These are phyloP conservation scores for Agonum fuliginosum DNA, from an alignment of 2,888 invertebrate species.

Conservation along the genomic window DNA sequence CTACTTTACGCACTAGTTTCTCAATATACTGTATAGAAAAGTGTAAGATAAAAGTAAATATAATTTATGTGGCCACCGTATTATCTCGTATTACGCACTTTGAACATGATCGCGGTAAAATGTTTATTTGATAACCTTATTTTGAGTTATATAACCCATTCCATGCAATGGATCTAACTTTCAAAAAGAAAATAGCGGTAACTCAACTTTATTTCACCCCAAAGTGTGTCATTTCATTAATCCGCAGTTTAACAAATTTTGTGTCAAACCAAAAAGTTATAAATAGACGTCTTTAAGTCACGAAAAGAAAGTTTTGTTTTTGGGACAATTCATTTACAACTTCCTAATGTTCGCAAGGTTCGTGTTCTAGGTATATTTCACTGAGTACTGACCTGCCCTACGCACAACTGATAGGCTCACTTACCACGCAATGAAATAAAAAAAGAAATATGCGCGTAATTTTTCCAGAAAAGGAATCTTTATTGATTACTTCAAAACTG, in stretches of 20 bases:
- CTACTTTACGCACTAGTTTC: no score
- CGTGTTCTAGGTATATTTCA: neutral
- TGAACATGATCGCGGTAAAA: no score
- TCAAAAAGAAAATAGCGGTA: no score
- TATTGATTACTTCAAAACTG: no score
- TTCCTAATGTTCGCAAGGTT: neutral
- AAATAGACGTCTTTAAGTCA: slow-evolving; percentile 10
- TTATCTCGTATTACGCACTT: no score
- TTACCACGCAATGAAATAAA: slow-evolving; percentile 6
- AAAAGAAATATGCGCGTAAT: neutral
- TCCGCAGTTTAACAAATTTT: neutral
- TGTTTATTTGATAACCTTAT: no score
- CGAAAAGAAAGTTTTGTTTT: slow-evolving; percentile 12
- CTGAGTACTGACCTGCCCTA: slow-evolving; percentile 27
- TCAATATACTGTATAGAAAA: no score
- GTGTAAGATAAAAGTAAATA: no score
- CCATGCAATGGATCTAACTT: no score
- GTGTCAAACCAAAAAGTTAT: neutral
- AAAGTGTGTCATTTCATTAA: neutral
- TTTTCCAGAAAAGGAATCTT: neutral
- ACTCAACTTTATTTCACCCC: no score
- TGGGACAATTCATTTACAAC: slow-evolving; percentile 19
- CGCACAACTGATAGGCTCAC: neutral
- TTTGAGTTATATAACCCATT: no score
- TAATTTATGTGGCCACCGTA: no score